These are phyloP conservation scores for Diadumene lineata DNA, from an alignment of 92 coral and sea anemone species.

Conservation along the genomic window DNA sequence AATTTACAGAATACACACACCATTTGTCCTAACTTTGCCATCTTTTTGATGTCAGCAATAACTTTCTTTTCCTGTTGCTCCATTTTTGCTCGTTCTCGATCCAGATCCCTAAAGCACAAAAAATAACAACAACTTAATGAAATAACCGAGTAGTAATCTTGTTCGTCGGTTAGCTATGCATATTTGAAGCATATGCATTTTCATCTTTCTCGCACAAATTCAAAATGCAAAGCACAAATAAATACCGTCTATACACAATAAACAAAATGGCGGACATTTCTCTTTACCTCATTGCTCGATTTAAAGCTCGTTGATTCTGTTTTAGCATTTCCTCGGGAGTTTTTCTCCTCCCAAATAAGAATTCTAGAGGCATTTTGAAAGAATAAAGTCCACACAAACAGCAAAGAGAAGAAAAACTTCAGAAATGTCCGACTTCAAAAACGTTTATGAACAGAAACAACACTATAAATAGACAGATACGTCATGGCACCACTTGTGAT, in stretches of 20 bases:
- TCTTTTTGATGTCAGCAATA: conserved; percentile 93
- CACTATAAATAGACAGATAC: conserved; percentile 54
- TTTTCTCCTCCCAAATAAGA: conserved; percentile 90
- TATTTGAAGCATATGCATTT: too few relatives aligned
- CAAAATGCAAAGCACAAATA: neutral
- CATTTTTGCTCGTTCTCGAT: conserved; percentile 84
- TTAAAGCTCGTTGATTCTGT: conserved; percentile 91
- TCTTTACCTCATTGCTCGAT: conserved; percentile 88
- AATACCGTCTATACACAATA: neutral
- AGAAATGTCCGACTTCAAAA: neutral
- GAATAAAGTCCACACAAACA: neutral
- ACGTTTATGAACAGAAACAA: neutral
- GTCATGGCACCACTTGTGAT: conserved; percentile 51
- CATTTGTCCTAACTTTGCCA: conserved; percentile 97
- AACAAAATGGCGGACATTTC: conserved; percentile 23
- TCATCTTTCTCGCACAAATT: neutral
- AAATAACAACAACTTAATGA: neutral
- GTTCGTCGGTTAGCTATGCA: neutral
- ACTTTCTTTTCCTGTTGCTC: conserved; percentile 94
- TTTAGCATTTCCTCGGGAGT: conserved; percentile 97
- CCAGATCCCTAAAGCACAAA: conserved; percentile 81
- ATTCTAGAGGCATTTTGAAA: conserved; percentile 69
- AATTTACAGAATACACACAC: conserved; percentile 32
- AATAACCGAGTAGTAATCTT: neutral
- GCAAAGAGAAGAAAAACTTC: neutral